Evolutionary conservation across 2,113 vertebrate species (phyloP), one percentile per base, ranked within the genome.

Genomic region (Ophiodon elongatus): DNA sequence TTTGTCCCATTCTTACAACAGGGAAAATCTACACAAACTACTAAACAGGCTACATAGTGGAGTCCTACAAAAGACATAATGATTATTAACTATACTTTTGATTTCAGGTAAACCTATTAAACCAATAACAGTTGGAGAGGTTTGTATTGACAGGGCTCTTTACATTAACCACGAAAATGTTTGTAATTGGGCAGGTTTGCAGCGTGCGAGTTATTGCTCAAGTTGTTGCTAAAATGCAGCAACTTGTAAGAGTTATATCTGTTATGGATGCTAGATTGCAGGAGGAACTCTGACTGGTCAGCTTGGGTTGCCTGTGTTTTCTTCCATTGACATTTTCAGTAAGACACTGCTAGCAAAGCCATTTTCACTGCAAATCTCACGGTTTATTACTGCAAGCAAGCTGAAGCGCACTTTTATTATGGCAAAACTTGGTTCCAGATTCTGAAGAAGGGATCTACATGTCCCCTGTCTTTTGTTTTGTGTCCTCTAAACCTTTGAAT

Each of bases 401-500:
- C 50, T 7, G 47, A 45, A 3, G 15, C 43, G 3, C 43, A 15
- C 43, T 14, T 45, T 52, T 21, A 52, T 19, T 8, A 43, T 14
- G 21, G 7, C 21, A 54, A 54, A 23, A 54, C 50, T n/a, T n/a
- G 21, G 50, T 23, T 54, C 50, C 23, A n/a, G 8, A 54, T 54
- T 54, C 21, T 43, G 41, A 43, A 15, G 50, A 54, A 54, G 23
- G 50, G 50, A 54, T 54, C 50, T 59, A 59, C 56, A 2, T 57
- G 56, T 57, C 10, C 25, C 56, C 10, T 27, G 54, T 27, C 54
- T 25, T 29, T 4, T 29, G 56, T 14, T 25, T 25, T 56, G 54
- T 63, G 52, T 74, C 52, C 63, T 14, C 11, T 17, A 59, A 72
- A 82, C 54, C n/a, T 67, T 60, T 56, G 19, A 60, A 41, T 75